A percentile compares a stretch with the other conserved stretches of the same genome.
Evolutionary conservation across 2,888 invertebrate genomes (phyloP).

Genomic region (Mesopsocus fuscifrons): DNA sequence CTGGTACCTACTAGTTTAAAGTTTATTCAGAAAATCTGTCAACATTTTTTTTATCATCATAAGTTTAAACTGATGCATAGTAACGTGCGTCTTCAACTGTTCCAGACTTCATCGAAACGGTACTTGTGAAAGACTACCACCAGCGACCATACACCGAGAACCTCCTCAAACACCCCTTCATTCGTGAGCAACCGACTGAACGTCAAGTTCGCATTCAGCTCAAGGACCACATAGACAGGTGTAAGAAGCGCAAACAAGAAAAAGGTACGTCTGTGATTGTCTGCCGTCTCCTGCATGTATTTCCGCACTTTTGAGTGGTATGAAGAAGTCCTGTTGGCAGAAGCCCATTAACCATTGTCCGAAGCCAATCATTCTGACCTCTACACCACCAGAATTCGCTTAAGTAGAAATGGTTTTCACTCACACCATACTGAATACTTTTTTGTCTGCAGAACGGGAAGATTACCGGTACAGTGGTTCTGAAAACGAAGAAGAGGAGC

Average conservation of each 20-base stretch:
- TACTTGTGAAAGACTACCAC: constrained; percentile 97
- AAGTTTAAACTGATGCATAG: too few species aligned
- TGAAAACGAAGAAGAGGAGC: constrained; percentile 93
- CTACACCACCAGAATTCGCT: too few species aligned
- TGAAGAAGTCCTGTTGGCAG: too few species aligned
- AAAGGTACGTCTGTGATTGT: constrained; percentile 41
- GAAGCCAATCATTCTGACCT: not conserved
- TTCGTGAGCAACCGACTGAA: constrained; percentile 97
- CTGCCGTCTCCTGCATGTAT: too few species aligned
- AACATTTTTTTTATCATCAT: too few species aligned
- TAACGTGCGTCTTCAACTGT: too few species aligned
- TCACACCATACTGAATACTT: too few species aligned
- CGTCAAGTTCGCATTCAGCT: constrained; percentile 94
- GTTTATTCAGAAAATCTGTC: too few species aligned
- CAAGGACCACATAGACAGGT: constrained; percentile 97
- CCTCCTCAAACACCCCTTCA: constrained; percentile 90
- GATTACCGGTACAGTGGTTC: constrained; percentile 72
- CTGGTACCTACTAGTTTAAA: too few species aligned
- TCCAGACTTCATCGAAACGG: constrained; percentile 85
- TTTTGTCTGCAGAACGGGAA: constrained; percentile 25
- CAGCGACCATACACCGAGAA: constrained; percentile 97
- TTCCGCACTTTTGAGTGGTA: too few species aligned
- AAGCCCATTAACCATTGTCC: too few species aligned
- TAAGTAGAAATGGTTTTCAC: too few species aligned
- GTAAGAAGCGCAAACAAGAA: constrained; percentile 87